Base-by-base conservation (phyloP, 2,888 invertebrate species). In the Drosophila hawaiiensis region DNA sequence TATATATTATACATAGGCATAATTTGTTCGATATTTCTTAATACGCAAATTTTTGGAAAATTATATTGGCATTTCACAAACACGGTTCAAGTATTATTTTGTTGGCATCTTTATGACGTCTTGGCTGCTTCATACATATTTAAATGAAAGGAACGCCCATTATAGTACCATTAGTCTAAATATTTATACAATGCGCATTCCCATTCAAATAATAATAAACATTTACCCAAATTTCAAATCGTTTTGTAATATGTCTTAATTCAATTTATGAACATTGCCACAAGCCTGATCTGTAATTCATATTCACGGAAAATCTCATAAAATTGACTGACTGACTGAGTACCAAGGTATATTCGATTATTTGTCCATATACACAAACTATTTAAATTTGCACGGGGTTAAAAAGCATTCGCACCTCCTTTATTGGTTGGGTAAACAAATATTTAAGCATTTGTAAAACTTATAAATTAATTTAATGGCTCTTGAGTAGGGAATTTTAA, bases 391-490 rank as follows among this genome's bases (percentile, higher is more conserved):
- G 22, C 37, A 47, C 31, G 25, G 39, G 31, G 53, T 61, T 59
- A 41, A 16, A 31, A 39, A 41, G 25, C 37, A 63, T 43, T 66
- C 49, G 49, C 84, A 63, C 68, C 41, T 55, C 19, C 31, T 61
- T 47, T 65, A 63, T 50, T 50, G 39, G 31, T 41, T 41, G 14
- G 43, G 49, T 88, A 86, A 86, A 90, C 89, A 89, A 68, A 68
- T 60, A 60, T 70, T 43, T 29, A 73, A 73, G 77, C 73, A 80
- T 87, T 89, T 80, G 75, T 80, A 75, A 81, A 78, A 78, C 80
- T 83, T 73, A 89, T 86, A 82, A 86, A 89, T 89, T 81, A 67
- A 22, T 69, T 89, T 91, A 79, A 91, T 80, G 56, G 72, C 68
- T 76, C 67, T 71, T 56, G 67, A 77, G 69, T 68, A 53, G 56